A percentile compares a stretch with the other conserved stretches of the same genome.
Conservation (phyloP, 2,797 vertebrate genomes). For the Sphenodon punctatus region DNA sequence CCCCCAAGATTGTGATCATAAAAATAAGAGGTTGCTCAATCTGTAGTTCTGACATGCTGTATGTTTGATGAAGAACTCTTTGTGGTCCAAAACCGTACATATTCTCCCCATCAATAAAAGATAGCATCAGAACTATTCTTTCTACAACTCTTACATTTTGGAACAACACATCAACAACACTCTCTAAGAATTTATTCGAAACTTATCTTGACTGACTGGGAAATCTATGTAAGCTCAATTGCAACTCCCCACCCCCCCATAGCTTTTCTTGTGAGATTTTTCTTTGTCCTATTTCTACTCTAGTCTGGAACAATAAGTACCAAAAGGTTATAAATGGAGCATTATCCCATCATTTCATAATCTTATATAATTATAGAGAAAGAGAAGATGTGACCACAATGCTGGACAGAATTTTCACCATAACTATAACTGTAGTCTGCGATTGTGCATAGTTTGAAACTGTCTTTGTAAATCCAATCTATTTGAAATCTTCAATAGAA, state of each 20-base stretch:
- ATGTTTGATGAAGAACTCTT: too few species aligned
- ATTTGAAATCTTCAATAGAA: too few species aligned
- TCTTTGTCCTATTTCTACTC: background rate
- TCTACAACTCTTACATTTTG: too few species aligned
- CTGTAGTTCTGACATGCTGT: too few species aligned
- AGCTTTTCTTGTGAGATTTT: background rate
- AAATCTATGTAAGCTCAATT: background rate
- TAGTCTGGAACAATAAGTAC: background rate
- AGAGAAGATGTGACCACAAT: background rate
- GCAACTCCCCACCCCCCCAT: too few species aligned
- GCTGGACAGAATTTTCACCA: background rate
- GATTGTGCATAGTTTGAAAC: background rate
- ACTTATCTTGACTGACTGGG: background rate
- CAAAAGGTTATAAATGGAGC: background rate
- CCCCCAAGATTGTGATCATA: too few species aligned
- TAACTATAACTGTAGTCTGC: background rate
- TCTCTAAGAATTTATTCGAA: conserved; percentile 7
- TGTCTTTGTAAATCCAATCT: fast-evolving
- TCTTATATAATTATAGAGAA: background rate
- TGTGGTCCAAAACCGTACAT: too few species aligned
- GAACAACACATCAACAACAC: too few species aligned
- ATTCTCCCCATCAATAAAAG: too few species aligned
- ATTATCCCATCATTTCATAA: background rate
- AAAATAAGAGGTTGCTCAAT: too few species aligned
- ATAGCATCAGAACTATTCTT: too few species aligned